Evolutionary conservation across 2,797 vertebrate genomes (phyloP), one percentile per base, ranked within the genome.

Genomic region (Leptatherina wallacei): DNA sequence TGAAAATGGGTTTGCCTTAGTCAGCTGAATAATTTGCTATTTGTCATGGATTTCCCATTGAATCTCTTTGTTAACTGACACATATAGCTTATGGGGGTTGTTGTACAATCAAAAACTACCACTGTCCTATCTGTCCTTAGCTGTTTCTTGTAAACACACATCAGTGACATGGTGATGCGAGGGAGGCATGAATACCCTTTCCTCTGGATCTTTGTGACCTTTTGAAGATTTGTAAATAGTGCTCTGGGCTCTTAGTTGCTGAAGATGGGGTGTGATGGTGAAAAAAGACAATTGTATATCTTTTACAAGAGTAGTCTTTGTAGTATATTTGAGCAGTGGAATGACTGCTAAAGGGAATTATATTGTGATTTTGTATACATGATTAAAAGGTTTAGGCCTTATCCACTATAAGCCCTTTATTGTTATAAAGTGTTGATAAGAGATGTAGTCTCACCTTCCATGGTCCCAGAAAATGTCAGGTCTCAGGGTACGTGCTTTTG

Each of bases 1-100:
- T 88, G 51, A 69, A 88, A 72, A 83, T 78, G 54, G 18, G 18
- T 78, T 44, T 29, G 30, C 61, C 90, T 94, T 91, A 78, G 82
- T 85, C 88, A 90, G 91, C 93, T 95, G 93, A 95, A 95, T 95
- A 94, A 94, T 95, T 95, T 93, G 79, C 91, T 71, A 72, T 94
- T 94, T 94, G 87, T 92, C 83, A 92, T 75, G 71, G 82, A 92
- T 90, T 92, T 90, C 90, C 87, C 86, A 90, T 87, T 78, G 82
- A 90, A 82, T 94, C 91, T 91, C 93, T 94, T 92, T 91, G 93
- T 95, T 93, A 93, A 91, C 77, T 80, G 52, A 16, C 80, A 36
- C 44, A 65, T 84, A 35, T 77, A 78, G 77, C 85, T 84, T 87
- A 75, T 90, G 79, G 49, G 73, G 52, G 13, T 75, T 75, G 54